phyloP scores from a whole-genome alignment of 30 jellyfish, hydroid and myxozoan genomes.

The Cassiopea andromeda region DNA sequence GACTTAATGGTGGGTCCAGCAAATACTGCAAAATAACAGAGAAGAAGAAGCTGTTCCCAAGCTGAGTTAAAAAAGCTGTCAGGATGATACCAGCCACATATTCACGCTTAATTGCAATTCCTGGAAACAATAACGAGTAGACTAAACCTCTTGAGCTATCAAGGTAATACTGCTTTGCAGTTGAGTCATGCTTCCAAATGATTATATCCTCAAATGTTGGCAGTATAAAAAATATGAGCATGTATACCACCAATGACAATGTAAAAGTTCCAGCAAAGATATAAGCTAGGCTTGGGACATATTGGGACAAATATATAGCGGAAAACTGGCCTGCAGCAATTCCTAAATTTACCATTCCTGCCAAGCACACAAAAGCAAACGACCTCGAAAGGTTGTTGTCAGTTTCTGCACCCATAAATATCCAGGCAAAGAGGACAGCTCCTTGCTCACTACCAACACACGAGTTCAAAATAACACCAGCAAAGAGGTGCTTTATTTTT shows the following conservation, averaged over 20 bases:
- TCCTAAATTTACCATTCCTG: conserved; percentile 35
- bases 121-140: conserved; percentile 6
- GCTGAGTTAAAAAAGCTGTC: conserved; percentile 42
- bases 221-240: conserved; percentile 13
- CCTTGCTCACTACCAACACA: conserved; percentile 51
- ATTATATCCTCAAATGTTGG: conserved; percentile 30
- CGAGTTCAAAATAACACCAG: conserved; percentile 27
- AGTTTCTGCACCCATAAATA: conserved; percentile 29
- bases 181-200: neutral
- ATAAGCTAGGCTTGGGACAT: conserved; percentile 5
- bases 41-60: conserved; percentile 15
- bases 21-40: conserved; percentile 21
- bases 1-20: conserved; percentile 25
- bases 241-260: conserved; percentile 10
- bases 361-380: conserved; percentile 26
- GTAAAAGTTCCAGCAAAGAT: conserved; percentile 40
- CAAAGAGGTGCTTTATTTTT: conserved; percentile 24
- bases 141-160: neutral
- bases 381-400: conserved; percentile 24
- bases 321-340: conserved; percentile 19
- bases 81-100: conserved; percentile 47
- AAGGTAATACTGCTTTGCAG: conserved; percentile 5
- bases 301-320: conserved; percentile 10
- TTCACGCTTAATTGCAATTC: conserved; percentile 8
- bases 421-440: conserved; percentile 34